Evolutionary conservation across 2,888 invertebrate genomes (phyloP).

Genomic region (Resseliella maxima): DNA sequence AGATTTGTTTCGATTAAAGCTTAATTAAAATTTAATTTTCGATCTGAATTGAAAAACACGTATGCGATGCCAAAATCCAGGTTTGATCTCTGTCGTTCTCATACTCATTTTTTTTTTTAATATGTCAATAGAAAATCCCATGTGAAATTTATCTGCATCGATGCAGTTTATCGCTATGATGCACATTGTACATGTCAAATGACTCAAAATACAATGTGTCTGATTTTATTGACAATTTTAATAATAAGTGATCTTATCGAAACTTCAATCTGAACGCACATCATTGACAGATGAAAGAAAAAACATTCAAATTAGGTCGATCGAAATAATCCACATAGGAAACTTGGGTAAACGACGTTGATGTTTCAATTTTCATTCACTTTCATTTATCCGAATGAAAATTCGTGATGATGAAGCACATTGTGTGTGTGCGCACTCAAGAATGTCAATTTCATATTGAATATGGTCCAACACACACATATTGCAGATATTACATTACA

Average conservation of each 20-base stretch:
- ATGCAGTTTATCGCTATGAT: not conserved
- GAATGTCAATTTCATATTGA: not conserved
- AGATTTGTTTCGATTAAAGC: conserved; percentile 49
- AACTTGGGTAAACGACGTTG: not conserved
- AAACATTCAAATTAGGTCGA: conserved; percentile 27
- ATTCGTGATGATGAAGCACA: not conserved
- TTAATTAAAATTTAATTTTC: conserved; percentile 55
- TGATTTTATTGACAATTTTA: conserved; percentile 27
- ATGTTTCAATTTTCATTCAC: conserved; percentile 34
- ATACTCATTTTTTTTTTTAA: not conserved
- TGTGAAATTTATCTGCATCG: conserved; percentile 52
- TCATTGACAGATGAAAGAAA: not conserved
- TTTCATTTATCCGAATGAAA: not conserved
- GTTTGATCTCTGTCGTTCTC: not conserved
- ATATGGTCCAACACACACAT: not conserved
- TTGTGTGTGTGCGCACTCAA: not conserved
- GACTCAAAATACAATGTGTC: not conserved
- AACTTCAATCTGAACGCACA: not conserved
- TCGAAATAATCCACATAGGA: conserved; percentile 9
- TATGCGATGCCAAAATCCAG: not conserved
- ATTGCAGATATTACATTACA: not conserved
- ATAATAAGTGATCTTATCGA: conserved; percentile 23
- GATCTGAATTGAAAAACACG: conserved; percentile 33
- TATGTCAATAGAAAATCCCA: conserved; percentile 43
- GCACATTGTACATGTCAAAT: conserved; percentile 6